Evolutionary conservation across 53 echinoderm and acorn worm species (phyloP).

Genomic region (Actinopyga echinites): DNA sequence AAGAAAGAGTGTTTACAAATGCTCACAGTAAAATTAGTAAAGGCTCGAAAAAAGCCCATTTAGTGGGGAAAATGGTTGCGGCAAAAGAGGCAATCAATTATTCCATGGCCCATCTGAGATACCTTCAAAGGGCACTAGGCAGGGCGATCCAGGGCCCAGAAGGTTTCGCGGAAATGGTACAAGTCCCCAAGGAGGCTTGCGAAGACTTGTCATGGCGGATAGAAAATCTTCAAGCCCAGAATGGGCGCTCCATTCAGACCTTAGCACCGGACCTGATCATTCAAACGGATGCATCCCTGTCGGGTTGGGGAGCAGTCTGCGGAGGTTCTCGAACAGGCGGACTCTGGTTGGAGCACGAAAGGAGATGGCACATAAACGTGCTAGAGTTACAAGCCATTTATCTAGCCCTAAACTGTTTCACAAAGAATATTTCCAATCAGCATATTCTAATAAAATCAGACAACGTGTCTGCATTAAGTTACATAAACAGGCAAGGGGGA

Average conservation of each 20-base stretch:
- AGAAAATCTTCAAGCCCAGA: constrained; percentile 10
- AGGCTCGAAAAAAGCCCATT: background rate
- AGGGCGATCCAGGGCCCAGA: background rate
- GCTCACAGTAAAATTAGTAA: background rate
- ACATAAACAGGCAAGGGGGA: constrained; percentile 26
- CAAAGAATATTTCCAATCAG: background rate
- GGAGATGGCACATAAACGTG: constrained; percentile 3
- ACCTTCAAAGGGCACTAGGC: background rate
- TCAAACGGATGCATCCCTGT: background rate
- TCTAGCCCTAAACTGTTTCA: background rate
- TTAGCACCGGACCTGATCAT: background rate
- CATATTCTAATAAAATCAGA: constrained; percentile 4
- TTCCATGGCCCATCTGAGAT: constrained; percentile 16
- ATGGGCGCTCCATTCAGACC: background rate
- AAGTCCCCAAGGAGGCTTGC: background rate
- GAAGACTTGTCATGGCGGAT: constrained; percentile 8
- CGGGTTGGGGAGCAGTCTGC: background rate
- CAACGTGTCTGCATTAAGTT: background rate
- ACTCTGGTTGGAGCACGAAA: background rate
- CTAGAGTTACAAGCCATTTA: background rate
- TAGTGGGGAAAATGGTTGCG: constrained; percentile 11
- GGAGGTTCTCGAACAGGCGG: background rate
- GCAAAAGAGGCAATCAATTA: constrained; percentile 4
- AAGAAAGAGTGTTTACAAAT: background rate
- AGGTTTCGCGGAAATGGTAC: background rate